Base-by-base conservation (phyloP, 2,113 vertebrate genomes). In the Pseudonaja textilis region DNA sequence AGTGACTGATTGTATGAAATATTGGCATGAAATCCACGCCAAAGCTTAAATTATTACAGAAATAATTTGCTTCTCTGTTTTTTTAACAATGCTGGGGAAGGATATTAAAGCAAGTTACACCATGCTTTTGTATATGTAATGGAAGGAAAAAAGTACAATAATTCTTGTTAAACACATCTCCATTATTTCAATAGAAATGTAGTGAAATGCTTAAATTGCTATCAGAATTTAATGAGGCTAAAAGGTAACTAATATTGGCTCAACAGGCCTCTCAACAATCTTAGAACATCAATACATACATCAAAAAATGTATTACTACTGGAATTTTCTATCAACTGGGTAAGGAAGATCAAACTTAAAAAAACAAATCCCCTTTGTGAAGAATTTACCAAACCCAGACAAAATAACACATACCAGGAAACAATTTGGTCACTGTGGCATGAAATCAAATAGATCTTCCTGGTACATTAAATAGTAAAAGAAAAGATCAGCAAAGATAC, bases 401-500 rank as follows among this genome's bases (percentile, higher is more conserved):
- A 57, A 39, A 4, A 52, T 90, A 39, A 90, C 3, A 64, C 92
- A 74, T 93, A 7, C n/a, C 47, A 61, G 93, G 39, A 92, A 90
- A 86, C 92, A 95, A 92, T 89, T 64, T 1, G 0, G 56, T 85
- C 89, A 94, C 50, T 85, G 0, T 1, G 81, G 92, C 56, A 64
- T 94, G 94, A 56, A 92, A 87, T 92, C 88, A 86, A 95, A 91
- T 69, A 92, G 74, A 9, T 57, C 34, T 54, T 6, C n/a, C 89
- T 90, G 90, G 88, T 52, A 90, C 34, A 88, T 89, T 87, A 34
- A n/a, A 64, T 34, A 81, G 74, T 81, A 85, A 92, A 91, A 92
- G 56, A 91, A 93, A 91, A 91, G 85, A 94, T 92, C 85, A 96
- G 92, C 69, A 56, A 95, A 90, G 9, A 88, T 59, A 14, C 8